These are phyloP conservation scores for Lamellibrachia satsuma DNA, from an alignment of 2,888 invertebrate species.

Conservation along the genomic window DNA sequence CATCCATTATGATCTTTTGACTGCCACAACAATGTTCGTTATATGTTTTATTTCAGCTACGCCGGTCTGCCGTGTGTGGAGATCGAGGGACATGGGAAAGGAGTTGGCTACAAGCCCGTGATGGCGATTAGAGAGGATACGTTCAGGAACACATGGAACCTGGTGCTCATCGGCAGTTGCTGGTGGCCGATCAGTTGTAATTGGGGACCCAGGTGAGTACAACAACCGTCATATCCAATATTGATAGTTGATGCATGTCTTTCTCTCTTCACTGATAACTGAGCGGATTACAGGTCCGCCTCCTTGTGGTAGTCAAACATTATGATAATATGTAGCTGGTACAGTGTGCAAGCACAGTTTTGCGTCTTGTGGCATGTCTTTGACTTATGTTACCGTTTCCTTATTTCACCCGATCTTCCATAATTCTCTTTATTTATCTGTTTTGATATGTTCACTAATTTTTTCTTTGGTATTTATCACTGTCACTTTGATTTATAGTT, in stretches of 20 bases:
- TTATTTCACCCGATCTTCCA: no score
- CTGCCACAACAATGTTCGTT: neutral
- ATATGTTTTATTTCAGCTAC: conserved; percentile 49
- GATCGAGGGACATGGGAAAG: conserved; percentile 65
- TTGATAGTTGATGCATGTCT: no score
- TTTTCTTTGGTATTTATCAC: no score
- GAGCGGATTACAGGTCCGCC: no score
- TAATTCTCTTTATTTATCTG: no score
- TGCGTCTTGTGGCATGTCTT: no score
- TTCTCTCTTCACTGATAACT: no score
- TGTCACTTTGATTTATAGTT: no score
- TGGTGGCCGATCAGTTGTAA: conserved; percentile 65
- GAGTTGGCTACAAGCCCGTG: conserved; percentile 65
- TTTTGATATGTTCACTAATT: no score
- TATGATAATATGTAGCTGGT: no score
- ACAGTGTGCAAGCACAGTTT: no score
- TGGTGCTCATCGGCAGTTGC: conserved; percentile 61
- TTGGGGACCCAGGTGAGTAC: conserved; percentile 62
- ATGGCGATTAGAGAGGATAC: conserved; percentile 62
- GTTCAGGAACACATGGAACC: conserved; percentile 66
- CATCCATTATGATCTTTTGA: neutral
- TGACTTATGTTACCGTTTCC: no score
- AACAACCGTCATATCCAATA: neutral
- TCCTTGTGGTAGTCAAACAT: neutral
- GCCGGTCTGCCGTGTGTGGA: conserved; percentile 63